Evolutionary conservation across 2,888 invertebrate species (phyloP), one percentile per base, ranked within the genome.

Genomic region (Diplazon laetatorius): DNA sequence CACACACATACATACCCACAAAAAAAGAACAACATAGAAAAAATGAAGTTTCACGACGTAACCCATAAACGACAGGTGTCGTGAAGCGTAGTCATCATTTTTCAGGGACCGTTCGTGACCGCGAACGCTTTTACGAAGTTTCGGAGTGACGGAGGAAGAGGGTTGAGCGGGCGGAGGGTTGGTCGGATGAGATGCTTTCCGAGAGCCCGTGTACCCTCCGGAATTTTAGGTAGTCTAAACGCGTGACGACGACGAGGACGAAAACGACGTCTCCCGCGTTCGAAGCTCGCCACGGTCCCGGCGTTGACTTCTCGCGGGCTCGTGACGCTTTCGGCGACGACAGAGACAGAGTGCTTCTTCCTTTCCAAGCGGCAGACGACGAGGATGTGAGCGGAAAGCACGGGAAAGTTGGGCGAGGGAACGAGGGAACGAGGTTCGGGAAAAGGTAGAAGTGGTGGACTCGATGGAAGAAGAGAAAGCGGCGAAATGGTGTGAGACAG

Each of bases 391-490:
- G 42, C 37, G 10, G n/a, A 42, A 35, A 16, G n/a, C 59, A 39
- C 37, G 66, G 14, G 30, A 30, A 14, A 30, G 14, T n/a, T 1
- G 50, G 50, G 22, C 2, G 22, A 20, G 22, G 52, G 30, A 6
- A 5, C 1, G 14, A 30, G 30, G 9, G 30, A 37, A 30, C 48
- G 59, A 72, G 35, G n/a, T n/a, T n/a, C 14, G 50, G 66, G 69
- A 57, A 30, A 6, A 59, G 50, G 65, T 68, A 68, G 71, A 65
- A 20, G 62, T 37, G 20, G 69, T 65, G 39, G 74, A 55, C 68
- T 62, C 22, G 52, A 68, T 57, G 66, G 37, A 44, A 68, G 74
- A 78, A 69, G 65, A 68, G 62, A 76, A 71, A 59, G 62, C 52
- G 70, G 60, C 57, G 62, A 14, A 68, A 44, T 63, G n/a, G 70